Percentiles rank a stretch among this genome's conserved stretches.
Conservation (phyloP, 2,797 vertebrate genomes). For the Leptatherina wallacei region DNA sequence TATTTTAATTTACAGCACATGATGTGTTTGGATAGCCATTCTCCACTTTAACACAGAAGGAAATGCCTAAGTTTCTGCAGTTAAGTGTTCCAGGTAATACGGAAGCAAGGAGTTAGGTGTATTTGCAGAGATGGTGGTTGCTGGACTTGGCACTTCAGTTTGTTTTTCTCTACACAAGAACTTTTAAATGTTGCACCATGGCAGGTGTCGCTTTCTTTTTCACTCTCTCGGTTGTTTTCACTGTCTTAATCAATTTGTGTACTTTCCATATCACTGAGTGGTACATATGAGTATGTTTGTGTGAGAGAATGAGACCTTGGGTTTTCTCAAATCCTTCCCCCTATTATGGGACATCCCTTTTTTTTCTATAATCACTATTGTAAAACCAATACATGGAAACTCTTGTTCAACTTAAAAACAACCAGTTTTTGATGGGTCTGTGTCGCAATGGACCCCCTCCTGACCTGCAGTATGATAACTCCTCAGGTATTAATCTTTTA, state of each 20-base stretch:
- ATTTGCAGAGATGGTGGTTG: neutral
- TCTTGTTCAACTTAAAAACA: constrained; percentile 85
- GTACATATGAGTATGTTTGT: constrained; percentile 43
- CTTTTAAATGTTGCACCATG: constrained; percentile 1
- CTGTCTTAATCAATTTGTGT: neutral
- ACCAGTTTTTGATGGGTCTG: constrained; percentile 81
- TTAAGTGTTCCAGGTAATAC: neutral
- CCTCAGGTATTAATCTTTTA: constrained; percentile 72
- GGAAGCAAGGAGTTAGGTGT: neutral
- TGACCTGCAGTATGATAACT: constrained; percentile 91
- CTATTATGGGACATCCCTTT: constrained; percentile 83
- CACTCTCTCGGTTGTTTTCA: neutral
- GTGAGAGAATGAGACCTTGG: constrained; percentile 50
- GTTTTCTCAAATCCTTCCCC: constrained; percentile 88
- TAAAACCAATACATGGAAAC: constrained; percentile 81
- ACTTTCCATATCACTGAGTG: constrained; percentile 15
- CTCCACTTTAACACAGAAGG: neutral
- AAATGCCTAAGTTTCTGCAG: neutral
- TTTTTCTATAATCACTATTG: constrained; percentile 17
- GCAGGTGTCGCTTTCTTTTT: constrained; percentile 9
- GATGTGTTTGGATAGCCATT: constrained; percentile 9
- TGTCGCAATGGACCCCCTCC: constrained; percentile 82
- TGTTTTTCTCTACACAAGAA: neutral
- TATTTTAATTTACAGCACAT: neutral
- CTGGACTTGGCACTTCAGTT: neutral